Evolutionary conservation across 2,888 invertebrate species (phyloP).

Genomic region (Phlogophora meticulosa): DNA sequence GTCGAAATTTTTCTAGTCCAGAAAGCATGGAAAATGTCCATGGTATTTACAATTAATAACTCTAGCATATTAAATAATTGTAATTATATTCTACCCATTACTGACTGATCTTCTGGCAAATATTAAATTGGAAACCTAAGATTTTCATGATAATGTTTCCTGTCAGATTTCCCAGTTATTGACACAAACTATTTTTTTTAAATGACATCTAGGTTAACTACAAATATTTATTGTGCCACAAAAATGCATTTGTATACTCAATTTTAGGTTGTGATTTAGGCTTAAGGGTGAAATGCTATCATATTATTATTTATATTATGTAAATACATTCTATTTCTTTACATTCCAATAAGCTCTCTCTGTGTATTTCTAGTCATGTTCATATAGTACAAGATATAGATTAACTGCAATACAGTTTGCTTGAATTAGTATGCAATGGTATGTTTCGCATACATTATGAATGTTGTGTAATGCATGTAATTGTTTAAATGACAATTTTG

Average conservation of each 20-base stretch:
- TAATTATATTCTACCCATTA: constrained; percentile 26
- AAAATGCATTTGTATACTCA: constrained; percentile 73
- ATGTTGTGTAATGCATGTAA: constrained; percentile 82
- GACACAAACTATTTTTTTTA: constrained; percentile 58
- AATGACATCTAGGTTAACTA: constrained; percentile 35
- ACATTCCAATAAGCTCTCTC: constrained; percentile 66
- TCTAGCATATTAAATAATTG: constrained; percentile 11
- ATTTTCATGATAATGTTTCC: constrained; percentile 17
- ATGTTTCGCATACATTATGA: constrained; percentile 68
- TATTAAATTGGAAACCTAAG: constrained; percentile 20
- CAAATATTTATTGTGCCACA: constrained; percentile 69
- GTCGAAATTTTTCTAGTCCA: constrained; percentile 83
- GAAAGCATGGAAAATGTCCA: constrained; percentile 82
- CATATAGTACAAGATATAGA: constrained; percentile 63
- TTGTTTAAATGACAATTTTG: constrained; percentile 77
- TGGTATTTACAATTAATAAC: constrained; percentile 74
- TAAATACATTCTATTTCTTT: constrained; percentile 59
- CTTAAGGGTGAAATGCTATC: constrained; percentile 70
- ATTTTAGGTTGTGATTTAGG: constrained; percentile 87
- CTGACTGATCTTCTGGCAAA: constrained; percentile 54
- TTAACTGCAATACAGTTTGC: constrained; percentile 90
- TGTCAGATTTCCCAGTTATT: not conserved
- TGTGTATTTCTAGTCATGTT: constrained; percentile 76
- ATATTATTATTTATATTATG: constrained; percentile 54
- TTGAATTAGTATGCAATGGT: constrained; percentile 65